Evolutionary conservation across 2,113 vertebrate species (phyloP).

Genomic region (Malurus melanocephalus): DNA sequence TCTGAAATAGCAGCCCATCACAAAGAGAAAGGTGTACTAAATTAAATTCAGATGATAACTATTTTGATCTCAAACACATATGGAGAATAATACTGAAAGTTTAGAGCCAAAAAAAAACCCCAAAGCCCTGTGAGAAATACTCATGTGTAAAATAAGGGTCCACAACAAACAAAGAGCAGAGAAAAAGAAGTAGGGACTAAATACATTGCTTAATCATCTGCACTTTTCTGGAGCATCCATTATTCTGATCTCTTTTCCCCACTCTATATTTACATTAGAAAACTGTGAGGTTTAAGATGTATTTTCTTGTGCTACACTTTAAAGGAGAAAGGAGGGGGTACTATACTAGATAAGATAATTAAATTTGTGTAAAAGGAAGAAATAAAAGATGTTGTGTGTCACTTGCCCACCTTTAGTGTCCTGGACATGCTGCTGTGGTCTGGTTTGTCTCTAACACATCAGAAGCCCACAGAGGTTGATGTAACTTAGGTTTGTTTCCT

Average conservation of each 20-base stretch:
- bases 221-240: not conserved
- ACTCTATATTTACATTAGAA: not conserved
- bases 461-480: not conserved
- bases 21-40: not conserved
- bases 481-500: not conserved
- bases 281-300: not conserved
- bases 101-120: not conserved
- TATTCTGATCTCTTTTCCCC: not conserved
- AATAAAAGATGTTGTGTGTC: not conserved
- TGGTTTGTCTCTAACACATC: not conserved
- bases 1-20: constrained; percentile 13
- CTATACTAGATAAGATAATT: not conserved
- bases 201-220: not conserved
- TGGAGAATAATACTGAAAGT: not conserved
- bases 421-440: not conserved
- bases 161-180: not conserved
- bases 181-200: not conserved
- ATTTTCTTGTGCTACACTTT: not conserved
- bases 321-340: not conserved
- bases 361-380: not conserved
- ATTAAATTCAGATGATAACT: constrained; percentile 19
- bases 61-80: constrained; percentile 1
- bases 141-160: not conserved
- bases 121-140: not conserved
- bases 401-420: not conserved